Evolutionary conservation across 2,797 vertebrate genomes (phyloP).

Genomic region (Poeciliopsis turneri): DNA sequence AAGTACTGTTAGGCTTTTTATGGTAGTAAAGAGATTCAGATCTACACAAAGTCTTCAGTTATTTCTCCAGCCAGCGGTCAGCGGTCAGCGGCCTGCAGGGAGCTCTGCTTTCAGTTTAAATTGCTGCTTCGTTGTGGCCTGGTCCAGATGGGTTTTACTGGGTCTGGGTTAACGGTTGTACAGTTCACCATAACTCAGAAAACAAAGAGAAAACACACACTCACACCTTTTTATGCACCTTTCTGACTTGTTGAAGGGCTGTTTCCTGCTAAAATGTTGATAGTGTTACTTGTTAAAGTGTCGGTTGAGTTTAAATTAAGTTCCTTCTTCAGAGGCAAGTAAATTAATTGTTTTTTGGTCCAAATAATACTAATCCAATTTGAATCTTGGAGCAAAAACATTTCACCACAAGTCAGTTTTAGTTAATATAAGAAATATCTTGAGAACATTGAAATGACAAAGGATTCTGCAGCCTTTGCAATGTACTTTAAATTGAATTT

Average conservation of each 20-base stretch:
- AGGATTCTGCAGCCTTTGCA: slow-evolving; percentile 10
- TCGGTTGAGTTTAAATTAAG: slow-evolving; percentile 22
- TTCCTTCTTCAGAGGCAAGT: slow-evolving; percentile 30
- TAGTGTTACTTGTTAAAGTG: slow-evolving; percentile 17
- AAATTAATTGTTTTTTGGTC: slow-evolving; percentile 56
- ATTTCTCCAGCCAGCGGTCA: slow-evolving; percentile 37
- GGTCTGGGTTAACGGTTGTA: slow-evolving; percentile 51
- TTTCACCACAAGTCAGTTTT: slow-evolving; percentile 34
- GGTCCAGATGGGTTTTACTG: slow-evolving; percentile 15
- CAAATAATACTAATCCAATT: slow-evolving; percentile 33
- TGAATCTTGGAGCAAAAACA: slow-evolving; percentile 33
- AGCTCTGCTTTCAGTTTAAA: slow-evolving; percentile 9
- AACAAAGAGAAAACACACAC: slow-evolving; percentile 36
- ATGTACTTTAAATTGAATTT: slow-evolving; percentile 60
- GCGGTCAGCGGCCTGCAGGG: slow-evolving; percentile 10
- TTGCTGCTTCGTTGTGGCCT: background rate
- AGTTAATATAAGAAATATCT: slow-evolving; percentile 37
- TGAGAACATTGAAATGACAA: slow-evolving; percentile 38
- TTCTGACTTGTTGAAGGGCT: slow-evolving; percentile 18
- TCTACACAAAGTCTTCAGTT: slow-evolving; percentile 1
- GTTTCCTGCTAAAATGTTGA: background rate
- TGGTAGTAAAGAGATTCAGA: background rate
- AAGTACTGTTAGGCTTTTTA: background rate
- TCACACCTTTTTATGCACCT: slow-evolving; percentile 29
- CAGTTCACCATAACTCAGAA: slow-evolving; percentile 56